These are phyloP conservation scores for Rhynchonema sp. DNA, from an alignment of 2,888 invertebrate genomes.

Conservation along the genomic window DNA sequence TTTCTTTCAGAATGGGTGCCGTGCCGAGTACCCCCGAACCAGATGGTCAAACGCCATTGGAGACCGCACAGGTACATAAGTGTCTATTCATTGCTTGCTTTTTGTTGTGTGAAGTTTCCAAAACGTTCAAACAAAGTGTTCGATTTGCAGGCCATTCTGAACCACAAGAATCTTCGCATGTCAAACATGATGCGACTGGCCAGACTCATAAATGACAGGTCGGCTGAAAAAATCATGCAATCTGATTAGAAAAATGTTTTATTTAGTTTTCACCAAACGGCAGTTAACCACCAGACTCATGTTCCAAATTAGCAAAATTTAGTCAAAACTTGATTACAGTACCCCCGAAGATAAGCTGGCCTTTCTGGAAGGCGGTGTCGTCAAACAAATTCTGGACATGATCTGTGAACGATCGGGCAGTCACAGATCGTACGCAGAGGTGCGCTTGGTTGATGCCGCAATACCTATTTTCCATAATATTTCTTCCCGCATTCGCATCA, in stretches of 20 bases:
- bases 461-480: not conserved
- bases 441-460: not conserved
- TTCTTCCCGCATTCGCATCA: too few species aligned
- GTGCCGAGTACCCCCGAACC: constrained; percentile 1
- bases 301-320: too few species aligned
- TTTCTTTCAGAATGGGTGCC: not conserved
- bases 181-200: not conserved
- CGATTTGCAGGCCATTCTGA: not conserved
- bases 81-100: too few species aligned
- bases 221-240: not conserved
- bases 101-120: too few species aligned
- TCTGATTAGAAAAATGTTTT: too few species aligned
- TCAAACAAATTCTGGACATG: constrained; percentile 9
- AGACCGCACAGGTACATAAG: too few species aligned
- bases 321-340: constrained; percentile 13
- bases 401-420: constrained; percentile 11
- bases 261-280: too few species aligned
- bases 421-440: constrained; percentile 2
- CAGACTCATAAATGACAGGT: not conserved
- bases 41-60: not conserved
- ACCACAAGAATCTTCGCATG: constrained; percentile 1
- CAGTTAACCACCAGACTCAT: too few species aligned
- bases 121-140: too few species aligned
- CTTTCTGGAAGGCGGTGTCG: constrained; percentile 15
- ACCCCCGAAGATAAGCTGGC: constrained; percentile 14